phyloP scores from a whole-genome alignment of 2,888 invertebrate genomes.

The Psylliodes chrysocephalus region DNA sequence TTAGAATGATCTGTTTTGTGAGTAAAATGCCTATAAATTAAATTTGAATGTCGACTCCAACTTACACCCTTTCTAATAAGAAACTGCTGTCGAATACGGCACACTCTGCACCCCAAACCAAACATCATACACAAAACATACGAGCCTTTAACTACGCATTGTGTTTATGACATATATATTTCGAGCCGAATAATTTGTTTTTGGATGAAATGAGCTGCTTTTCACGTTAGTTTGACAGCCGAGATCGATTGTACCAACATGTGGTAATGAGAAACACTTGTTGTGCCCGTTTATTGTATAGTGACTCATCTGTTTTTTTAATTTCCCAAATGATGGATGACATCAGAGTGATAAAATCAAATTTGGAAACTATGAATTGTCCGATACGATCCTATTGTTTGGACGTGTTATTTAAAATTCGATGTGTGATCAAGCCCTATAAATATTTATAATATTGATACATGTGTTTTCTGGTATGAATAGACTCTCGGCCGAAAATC shows the following conservation, averaged over 20 bases:
- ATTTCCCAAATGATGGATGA: conserved; percentile 46
- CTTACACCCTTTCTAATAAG: conserved; percentile 7
- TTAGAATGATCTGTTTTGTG: too few species aligned
- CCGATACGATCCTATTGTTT: conserved; percentile 17
- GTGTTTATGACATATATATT: conserved; percentile 56
- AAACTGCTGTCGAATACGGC: conserved; percentile 1
- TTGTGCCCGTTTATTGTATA: conserved; percentile 49
- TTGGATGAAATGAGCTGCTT: conserved; percentile 43
- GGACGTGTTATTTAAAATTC: conserved; percentile 15
- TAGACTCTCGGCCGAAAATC: conserved; percentile 1
- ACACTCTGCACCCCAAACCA: conserved; percentile 13
- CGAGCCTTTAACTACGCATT: conserved; percentile 52
- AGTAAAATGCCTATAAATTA: neutral
- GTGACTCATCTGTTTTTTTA: conserved; percentile 50
- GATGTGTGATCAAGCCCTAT: conserved; percentile 14
- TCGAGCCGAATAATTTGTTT: conserved; percentile 58
- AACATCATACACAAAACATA: conserved; percentile 44
- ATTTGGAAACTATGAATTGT: conserved; percentile 27
- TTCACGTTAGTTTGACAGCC: conserved; percentile 51
- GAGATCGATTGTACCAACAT: conserved; percentile 58
- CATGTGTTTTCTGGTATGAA: conserved; percentile 14
- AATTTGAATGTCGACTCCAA: neutral
- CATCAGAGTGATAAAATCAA: conserved; percentile 29
- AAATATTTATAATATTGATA: conserved; percentile 21
- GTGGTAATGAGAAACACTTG: conserved; percentile 53